phyloP scores from a whole-genome alignment of 2,797 vertebrate species.

The Sternotherus odoratus region DNA sequence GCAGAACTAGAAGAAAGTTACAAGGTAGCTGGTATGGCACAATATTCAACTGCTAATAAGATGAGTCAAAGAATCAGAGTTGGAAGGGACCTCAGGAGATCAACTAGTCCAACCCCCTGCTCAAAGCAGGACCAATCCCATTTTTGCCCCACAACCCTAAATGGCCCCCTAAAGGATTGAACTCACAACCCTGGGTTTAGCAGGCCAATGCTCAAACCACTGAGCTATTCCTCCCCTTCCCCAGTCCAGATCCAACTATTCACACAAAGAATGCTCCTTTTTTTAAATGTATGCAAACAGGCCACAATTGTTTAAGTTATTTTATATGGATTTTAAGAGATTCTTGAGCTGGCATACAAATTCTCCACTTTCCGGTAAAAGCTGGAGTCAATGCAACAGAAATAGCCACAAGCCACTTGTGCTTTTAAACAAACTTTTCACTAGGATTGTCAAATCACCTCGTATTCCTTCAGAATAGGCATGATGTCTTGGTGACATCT shows the following conservation, averaged over 20 bases:
- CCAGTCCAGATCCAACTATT: neutral
- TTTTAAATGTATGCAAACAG: neutral
- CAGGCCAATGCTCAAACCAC: too few species aligned
- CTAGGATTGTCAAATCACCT: fast-evolving
- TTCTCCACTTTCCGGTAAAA: neutral
- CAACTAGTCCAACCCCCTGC: too few species aligned
- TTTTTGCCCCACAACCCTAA: too few species aligned
- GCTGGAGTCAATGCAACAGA: conserved; percentile 27
- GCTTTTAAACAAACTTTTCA: neutral
- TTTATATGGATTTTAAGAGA: neutral
- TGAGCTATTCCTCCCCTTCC: too few species aligned
- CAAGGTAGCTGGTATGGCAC: neutral
- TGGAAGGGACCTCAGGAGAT: too few species aligned
- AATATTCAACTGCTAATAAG: neutral
- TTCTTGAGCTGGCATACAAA: neutral
- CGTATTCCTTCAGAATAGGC: neutral
- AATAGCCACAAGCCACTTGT: neutral
- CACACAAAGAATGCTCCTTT: neutral
- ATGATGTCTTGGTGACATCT: neutral
- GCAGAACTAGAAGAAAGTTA: neutral
- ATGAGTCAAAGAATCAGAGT: too few species aligned
- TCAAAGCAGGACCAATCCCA: too few species aligned
- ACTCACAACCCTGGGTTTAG: too few species aligned
- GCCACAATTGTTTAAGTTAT: neutral
- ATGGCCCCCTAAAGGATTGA: too few species aligned